Base-by-base conservation (phyloP, 92 coral and sea anemone genomes). In the Desmophyllum pertusum region DNA sequence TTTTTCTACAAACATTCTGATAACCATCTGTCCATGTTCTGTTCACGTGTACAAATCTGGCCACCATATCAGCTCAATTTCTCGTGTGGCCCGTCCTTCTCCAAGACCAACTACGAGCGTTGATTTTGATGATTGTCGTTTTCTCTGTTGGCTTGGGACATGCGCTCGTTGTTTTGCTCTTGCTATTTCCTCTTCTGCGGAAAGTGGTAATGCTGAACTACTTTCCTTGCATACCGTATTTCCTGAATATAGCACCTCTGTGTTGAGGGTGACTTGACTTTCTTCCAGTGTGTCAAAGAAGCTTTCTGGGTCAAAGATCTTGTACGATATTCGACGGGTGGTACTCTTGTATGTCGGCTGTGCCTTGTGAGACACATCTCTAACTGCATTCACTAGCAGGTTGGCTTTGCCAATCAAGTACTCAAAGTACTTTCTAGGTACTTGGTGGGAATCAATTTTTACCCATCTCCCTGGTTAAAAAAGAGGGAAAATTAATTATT, bases 41-140 rank as follows among this genome's bases (percentile, higher is more conserved):
- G 86, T 72, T 29, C 27, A 23, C 18, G 67, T 72, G 63, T 70
- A 82, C 79, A 83, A 61, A 38, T 59, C 75, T 51, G 86, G 86
- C 86, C 86, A 83, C 86, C 80, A 83, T 46, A 83, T 71, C 18
- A 83, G 18, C 45, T 83, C 80, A 14, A 83, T 75, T 33, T 73
- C 87, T 29, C 76, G 43, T 59, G 87, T 83, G 46, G 81, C 73
- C 40, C 87, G 46, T 5, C 87, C 81, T 62, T 73, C 87, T 29
- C 81, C 87, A 52, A 36, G 50, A 19, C 87, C 81, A 55, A 74
- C 87, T 17, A 83, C 66, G 17, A 73, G 45, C 1, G 62, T 55
- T 2, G 87, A 75, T 62, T 83, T 83, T 27, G 87, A 83, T 5
- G 80, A 73, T 53, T 64, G 57, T 48, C 86, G 71, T 52, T 57